phyloP scores from a whole-genome alignment of 2,113 vertebrate genomes.

The Cheirogaleus medius region DNA sequence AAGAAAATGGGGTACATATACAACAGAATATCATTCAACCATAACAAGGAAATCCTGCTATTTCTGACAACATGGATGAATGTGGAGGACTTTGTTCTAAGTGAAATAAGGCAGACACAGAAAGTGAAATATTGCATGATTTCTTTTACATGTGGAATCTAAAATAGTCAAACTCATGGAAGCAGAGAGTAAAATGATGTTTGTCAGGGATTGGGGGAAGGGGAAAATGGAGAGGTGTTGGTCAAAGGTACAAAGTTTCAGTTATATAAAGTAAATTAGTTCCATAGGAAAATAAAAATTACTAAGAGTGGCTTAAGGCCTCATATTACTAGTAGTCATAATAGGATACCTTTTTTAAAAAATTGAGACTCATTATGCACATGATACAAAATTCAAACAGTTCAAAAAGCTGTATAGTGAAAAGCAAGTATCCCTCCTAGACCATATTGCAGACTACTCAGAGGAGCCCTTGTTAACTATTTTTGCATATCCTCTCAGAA shows the following conservation, averaged over 20 bases:
- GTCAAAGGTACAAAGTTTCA: background rate
- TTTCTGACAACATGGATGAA: background rate
- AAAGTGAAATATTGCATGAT: background rate
- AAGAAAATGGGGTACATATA: background rate
- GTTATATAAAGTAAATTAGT: background rate
- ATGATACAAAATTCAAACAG: background rate
- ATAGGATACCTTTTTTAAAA: background rate
- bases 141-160: background rate
- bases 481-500: background rate
- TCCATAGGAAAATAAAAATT: background rate
- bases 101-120: background rate
- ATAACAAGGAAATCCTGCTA: background rate
- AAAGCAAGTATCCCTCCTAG: background rate
- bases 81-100: background rate
- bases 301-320: background rate
- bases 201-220: too few species aligned
- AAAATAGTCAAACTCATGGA: background rate
- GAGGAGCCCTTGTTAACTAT: background rate
- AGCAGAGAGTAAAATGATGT: background rate
- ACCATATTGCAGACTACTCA: background rate
- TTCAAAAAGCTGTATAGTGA: background rate
- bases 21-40: background rate
- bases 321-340: background rate
- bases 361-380: background rate
- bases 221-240: background rate